phyloP scores from a whole-genome alignment of 2,113 vertebrate species.

The Varanus komodoensis region DNA sequence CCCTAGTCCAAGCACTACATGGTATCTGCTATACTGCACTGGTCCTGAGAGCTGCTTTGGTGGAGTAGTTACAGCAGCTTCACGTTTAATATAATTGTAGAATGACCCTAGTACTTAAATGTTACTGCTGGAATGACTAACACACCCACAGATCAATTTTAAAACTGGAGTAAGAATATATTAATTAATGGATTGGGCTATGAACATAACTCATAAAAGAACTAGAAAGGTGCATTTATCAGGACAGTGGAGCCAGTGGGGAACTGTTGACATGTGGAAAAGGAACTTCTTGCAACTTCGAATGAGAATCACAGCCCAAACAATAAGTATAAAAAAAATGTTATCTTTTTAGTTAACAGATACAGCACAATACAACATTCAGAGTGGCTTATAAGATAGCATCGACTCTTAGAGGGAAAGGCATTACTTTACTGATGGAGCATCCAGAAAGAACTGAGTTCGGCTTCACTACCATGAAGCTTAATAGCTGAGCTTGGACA shows the following conservation, averaged over 20 bases:
- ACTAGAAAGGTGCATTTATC: conserved; percentile 63
- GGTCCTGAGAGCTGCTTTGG: neutral
- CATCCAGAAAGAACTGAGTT: neutral
- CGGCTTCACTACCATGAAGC: neutral
- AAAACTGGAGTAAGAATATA: conserved; percentile 66
- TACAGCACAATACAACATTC: neutral
- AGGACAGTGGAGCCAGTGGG: neutral
- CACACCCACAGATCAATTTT: conserved; percentile 71
- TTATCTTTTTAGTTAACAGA: neutral
- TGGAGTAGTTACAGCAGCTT: neutral
- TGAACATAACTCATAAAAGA: conserved; percentile 63
- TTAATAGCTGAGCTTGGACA: neutral
- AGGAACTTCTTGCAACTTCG: neutral
- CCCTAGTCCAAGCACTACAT: neutral
- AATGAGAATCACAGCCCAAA: neutral
- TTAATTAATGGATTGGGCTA: conserved; percentile 46
- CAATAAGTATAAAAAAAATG: neutral
- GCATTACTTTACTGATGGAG: neutral
- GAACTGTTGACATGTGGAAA: neutral
- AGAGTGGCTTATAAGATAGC: neutral
- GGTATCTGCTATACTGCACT: neutral
- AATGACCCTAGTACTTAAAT: conserved; percentile 74
- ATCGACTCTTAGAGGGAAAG: neutral
- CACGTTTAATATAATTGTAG: conserved; percentile 71
- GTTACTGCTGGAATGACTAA: conserved; percentile 61